Conservation (phyloP, 2,797 vertebrate species). For the Lateolabrax maculatus region DNA sequence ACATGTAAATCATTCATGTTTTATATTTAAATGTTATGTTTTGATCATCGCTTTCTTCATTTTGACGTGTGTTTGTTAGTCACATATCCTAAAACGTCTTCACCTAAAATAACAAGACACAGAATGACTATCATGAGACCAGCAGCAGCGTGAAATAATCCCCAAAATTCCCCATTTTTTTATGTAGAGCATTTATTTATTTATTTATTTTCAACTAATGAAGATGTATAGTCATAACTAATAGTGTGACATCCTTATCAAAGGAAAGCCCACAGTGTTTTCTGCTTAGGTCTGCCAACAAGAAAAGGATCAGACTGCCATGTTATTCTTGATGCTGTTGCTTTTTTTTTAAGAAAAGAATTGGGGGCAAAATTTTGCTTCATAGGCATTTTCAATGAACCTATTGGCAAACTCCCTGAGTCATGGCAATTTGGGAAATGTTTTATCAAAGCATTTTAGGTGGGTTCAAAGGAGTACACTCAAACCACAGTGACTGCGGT, state of each 20-base stretch:
- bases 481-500: constrained; percentile 50
- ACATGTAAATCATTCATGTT: neutral
- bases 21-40: neutral
- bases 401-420: constrained; percentile 3
- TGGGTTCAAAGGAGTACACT: constrained; percentile 41
- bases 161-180: constrained; percentile 16
- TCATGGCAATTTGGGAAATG: constrained; percentile 12
- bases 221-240: neutral
- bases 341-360: neutral
- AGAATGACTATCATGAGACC: constrained; percentile 57
- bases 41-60: neutral
- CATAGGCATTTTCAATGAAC: constrained; percentile 1
- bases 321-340: neutral
- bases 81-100: constrained; percentile 33
- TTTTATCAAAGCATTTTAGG: constrained; percentile 45
- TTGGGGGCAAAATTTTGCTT: neutral
- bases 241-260: neutral
- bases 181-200: neutral
- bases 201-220: neutral
- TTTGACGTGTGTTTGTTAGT: constrained; percentile 35
- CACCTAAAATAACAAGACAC: constrained; percentile 56
- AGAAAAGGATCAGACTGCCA: neutral
- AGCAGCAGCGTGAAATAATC: neutral
- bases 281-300: neutral
- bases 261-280: neutral